Percentiles rank a stretch among this genome's conserved stretches.
Evolutionary conservation across 1,140 invertebrate genomes (phyloP).

Genomic region (Drosophila serrata): DNA sequence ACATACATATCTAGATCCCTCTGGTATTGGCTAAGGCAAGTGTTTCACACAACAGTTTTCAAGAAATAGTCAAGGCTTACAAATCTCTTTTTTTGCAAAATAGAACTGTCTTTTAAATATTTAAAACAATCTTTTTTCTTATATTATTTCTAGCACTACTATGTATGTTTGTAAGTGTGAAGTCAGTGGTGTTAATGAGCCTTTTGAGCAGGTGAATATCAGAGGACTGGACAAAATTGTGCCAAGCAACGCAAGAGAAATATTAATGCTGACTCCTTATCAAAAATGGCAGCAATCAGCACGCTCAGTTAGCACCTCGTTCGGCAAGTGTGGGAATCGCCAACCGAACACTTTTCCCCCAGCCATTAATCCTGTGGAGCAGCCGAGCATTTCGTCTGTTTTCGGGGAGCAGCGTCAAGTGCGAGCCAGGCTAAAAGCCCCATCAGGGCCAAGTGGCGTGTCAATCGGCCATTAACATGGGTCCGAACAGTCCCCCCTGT

Average conservation of each 20-base stretch:
- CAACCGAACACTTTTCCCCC: conserved; percentile 10
- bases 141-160: background rate
- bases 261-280: conserved; percentile 79
- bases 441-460: conserved; percentile 79
- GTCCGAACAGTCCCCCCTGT: conserved; percentile 17
- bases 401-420: conserved; percentile 18
- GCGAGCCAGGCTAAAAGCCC: conserved; percentile 39
- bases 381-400: conserved; percentile 46
- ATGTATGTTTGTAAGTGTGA: background rate
- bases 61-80: background rate
- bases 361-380: conserved; percentile 56
- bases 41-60: too few relatives aligned
- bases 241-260: conserved; percentile 62
- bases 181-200: conserved; percentile 9
- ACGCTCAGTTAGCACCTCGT: conserved; percentile 81
- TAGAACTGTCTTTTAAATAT: background rate
- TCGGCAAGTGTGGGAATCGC: conserved; percentile 28
- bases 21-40: too few relatives aligned
- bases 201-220: conserved; percentile 9
- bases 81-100: background rate
- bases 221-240: conserved; percentile 40
- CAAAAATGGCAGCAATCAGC: conserved; percentile 82
- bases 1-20: too few relatives aligned
- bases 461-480: conserved; percentile 82
- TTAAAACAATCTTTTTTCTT: background rate